Conservation (phyloP, 92 coral and sea anemone species). For the Zoanthus sociatus region DNA sequence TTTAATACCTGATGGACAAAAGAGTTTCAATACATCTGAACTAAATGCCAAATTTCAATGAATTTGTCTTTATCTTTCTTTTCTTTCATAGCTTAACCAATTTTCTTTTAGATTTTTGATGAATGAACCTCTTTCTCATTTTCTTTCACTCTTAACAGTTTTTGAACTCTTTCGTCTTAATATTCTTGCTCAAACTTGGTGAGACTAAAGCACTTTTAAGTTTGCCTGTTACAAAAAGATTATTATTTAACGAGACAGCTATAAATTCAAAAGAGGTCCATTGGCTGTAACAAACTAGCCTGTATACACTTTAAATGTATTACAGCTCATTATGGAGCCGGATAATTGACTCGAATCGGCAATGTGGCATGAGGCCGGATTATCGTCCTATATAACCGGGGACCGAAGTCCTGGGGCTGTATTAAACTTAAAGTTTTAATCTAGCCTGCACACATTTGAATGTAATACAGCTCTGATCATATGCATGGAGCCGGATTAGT, state of each 20-base stretch:
- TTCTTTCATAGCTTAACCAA: not conserved
- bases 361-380: not conserved
- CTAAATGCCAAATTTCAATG: not conserved
- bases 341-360: slow-evolving; percentile 20
- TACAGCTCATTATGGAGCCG: not conserved
- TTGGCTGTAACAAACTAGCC: too few relatives aligned
- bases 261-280: too few relatives aligned
- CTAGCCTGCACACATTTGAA: not conserved
- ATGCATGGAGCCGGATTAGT: slow-evolving; percentile 19
- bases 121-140: not conserved
- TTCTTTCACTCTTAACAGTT: not conserved
- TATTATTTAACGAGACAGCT: too few relatives aligned
- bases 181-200: too few relatives aligned
- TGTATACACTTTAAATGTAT: not conserved
- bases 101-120: too few relatives aligned
- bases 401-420: not conserved
- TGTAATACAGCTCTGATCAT: not conserved
- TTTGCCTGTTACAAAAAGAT: too few relatives aligned
- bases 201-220: not conserved
- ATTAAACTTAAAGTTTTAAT: not conserved
- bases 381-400: not conserved
- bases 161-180: too few relatives aligned
- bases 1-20: too few relatives aligned
- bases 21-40: too few relatives aligned
- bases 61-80: not conserved